Evolutionary conservation across 2,888 invertebrate species (phyloP).

Genomic region (Trilocha varians): DNA sequence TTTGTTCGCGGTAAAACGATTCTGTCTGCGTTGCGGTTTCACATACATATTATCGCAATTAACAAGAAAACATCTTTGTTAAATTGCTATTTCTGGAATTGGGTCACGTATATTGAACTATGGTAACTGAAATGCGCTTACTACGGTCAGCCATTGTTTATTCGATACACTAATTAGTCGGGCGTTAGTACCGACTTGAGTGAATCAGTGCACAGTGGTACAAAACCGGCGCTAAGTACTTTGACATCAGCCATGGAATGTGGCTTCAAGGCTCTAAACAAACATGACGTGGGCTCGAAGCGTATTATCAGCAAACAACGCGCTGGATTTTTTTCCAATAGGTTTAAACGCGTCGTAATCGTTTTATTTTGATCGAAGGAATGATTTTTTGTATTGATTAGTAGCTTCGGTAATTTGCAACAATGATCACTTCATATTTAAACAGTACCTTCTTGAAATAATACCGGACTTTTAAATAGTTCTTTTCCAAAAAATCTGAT

Average conservation of each 20-base stretch:
- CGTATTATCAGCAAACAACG: slow-evolving; percentile 48
- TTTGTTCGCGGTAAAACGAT: slow-evolving; percentile 25
- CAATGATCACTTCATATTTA: too few species aligned
- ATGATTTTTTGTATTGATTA: background rate
- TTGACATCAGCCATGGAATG: slow-evolving; percentile 62
- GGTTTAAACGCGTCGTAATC: background rate
- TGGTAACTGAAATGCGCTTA: slow-evolving; percentile 19
- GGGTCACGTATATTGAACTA: slow-evolving; percentile 26
- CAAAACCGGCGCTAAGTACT: slow-evolving; percentile 41
- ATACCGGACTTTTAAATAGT: too few species aligned
- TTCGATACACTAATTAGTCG: slow-evolving; percentile 21
- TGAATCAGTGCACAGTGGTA: slow-evolving; percentile 18
- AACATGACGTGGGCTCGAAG: slow-evolving; percentile 32
- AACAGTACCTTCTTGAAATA: too few species aligned
- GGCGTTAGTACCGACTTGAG: slow-evolving; percentile 10
- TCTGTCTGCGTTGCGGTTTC: slow-evolving; percentile 36
- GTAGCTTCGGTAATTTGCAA: background rate
- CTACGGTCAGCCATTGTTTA: slow-evolving; percentile 19
- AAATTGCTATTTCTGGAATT: slow-evolving; percentile 26
- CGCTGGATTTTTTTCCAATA: slow-evolving; percentile 21
- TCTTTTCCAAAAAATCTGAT: too few species aligned
- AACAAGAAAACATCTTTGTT: slow-evolving; percentile 27
- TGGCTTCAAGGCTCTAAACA: slow-evolving; percentile 45
- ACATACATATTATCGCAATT: slow-evolving; percentile 29
- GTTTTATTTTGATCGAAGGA: background rate